Conservation (phyloP, 2,797 vertebrate genomes). For the Poliocrania exsul region DNA sequence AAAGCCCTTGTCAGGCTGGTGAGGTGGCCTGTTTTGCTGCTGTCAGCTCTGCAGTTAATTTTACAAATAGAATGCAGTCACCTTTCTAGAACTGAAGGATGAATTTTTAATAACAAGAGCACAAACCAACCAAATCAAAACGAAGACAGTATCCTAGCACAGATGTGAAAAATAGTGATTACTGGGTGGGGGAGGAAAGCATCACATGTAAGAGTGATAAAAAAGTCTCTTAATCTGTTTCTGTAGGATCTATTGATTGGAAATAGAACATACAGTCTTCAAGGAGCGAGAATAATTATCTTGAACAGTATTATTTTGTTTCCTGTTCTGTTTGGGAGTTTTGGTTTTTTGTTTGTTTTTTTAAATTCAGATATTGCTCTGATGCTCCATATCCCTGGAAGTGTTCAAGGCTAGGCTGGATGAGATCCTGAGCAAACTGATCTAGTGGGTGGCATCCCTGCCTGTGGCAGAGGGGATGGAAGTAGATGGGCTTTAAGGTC, state of each 20-base stretch:
- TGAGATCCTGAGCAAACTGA: background rate
- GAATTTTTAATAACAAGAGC: constrained; percentile 51
- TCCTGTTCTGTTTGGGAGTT: background rate
- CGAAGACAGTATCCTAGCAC: background rate
- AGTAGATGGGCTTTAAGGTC: background rate
- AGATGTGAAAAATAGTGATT: background rate
- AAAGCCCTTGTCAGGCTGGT: constrained; percentile 61
- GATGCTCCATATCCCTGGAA: background rate
- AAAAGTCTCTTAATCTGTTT: background rate
- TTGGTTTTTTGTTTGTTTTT: background rate
- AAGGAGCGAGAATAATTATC: background rate
- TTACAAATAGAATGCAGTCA: constrained; percentile 72
- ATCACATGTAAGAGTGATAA: background rate
- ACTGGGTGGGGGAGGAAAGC: background rate
- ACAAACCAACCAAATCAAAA: background rate
- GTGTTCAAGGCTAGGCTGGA: background rate
- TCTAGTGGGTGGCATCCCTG: background rate
- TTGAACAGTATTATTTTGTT: background rate
- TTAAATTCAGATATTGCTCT: background rate
- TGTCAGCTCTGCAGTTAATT: constrained; percentile 66
- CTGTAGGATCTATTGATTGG: background rate
- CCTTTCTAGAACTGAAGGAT: constrained; percentile 66
- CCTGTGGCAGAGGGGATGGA: background rate
- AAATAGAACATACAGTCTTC: background rate
- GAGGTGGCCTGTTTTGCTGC: constrained; percentile 42